A percentile compares a stretch with the other conserved stretches of the same genome.
Evolutionary conservation across 2,113 vertebrate genomes (phyloP).

Genomic region (Nothobranchius furzeri): DNA sequence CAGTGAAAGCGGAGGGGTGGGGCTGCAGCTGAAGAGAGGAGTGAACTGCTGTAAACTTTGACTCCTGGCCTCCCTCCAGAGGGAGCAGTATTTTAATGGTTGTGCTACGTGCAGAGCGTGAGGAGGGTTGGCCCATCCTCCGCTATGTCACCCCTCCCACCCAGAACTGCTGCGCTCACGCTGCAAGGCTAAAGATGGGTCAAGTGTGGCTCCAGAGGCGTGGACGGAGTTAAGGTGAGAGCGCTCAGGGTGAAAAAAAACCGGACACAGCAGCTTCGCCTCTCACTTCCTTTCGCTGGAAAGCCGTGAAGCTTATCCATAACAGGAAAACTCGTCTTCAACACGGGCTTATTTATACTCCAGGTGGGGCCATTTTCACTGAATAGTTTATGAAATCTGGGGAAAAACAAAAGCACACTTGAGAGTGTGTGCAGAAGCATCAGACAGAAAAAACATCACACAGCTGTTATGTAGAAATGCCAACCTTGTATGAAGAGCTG

Average conservation of each 20-base stretch:
- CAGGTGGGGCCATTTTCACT: not conserved
- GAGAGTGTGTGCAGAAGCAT: not conserved
- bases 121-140: conserved; percentile 68
- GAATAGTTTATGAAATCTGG: too few species aligned
- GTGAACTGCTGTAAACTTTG: conserved; percentile 78
- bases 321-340: conserved; percentile 12
- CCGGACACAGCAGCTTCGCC: conserved; percentile 19
- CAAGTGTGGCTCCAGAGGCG: conserved; percentile 48
- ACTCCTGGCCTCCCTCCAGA: conserved; percentile 75
- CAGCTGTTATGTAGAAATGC: conserved; percentile 22
- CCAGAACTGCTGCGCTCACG: conserved; percentile 41
- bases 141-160: conserved; percentile 56
- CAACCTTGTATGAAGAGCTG: conserved; percentile 3
- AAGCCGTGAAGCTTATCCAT: conserved; percentile 5
- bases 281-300: conserved; percentile 20
- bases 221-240: conserved; percentile 22
- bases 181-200: conserved; percentile 61
- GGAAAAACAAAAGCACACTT: not conserved
- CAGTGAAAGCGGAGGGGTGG: conserved; percentile 36
- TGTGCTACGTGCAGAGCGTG: conserved; percentile 81
- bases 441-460: conserved; percentile 7
- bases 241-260: conserved; percentile 2
- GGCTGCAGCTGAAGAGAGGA: conserved; percentile 47
- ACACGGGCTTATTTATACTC: not conserved
- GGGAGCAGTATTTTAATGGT: conserved; percentile 79